These are phyloP conservation scores for Acholoe squamosa DNA, from an alignment of 2,888 invertebrate genomes.

Conservation along the genomic window DNA sequence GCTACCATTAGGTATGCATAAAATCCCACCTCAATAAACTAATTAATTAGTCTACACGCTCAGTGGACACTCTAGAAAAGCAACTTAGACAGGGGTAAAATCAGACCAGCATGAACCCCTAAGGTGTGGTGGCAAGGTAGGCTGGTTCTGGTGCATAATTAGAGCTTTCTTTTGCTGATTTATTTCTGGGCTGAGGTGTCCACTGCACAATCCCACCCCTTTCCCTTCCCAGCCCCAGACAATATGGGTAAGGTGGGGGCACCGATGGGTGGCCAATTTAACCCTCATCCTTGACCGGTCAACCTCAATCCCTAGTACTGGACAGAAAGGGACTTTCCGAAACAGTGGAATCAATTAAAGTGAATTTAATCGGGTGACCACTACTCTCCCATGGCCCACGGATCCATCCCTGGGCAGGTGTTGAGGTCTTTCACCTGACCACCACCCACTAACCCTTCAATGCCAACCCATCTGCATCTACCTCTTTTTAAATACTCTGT, in stretches of 20 bases:
- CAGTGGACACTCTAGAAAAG: neutral
- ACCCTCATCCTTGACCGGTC: slow-evolving; percentile 47
- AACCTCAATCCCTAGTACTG: neutral
- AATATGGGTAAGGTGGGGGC: slow-evolving; percentile 14
- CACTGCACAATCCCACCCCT: slow-evolving; percentile 5
- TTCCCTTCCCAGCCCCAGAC: neutral
- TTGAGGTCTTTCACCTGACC: neutral
- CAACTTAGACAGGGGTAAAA: slow-evolving; percentile 17
- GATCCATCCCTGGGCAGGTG: slow-evolving; percentile 33
- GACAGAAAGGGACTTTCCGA: neutral
- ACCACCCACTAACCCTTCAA: neutral
- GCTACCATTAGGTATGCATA: slow-evolving; percentile 50
- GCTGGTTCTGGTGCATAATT: slow-evolving; percentile 23
- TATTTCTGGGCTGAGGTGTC: slow-evolving; percentile 35
- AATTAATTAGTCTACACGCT: slow-evolving; percentile 47
- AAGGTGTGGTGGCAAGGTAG: neutral
- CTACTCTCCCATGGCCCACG: neutral
- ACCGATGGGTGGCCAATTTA: slow-evolving; percentile 3
- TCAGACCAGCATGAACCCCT: slow-evolving; percentile 57
- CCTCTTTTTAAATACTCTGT: too few relatives aligned
- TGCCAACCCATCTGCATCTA: neutral
- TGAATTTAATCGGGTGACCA: slow-evolving; percentile 43
- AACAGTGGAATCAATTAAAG: slow-evolving; percentile 49
- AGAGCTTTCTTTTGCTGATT: slow-evolving; percentile 52
- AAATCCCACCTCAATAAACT: slow-evolving; percentile 53